Conservation (phyloP, 2,797 vertebrate species). For the Acrocephalus scirpaceus region DNA sequence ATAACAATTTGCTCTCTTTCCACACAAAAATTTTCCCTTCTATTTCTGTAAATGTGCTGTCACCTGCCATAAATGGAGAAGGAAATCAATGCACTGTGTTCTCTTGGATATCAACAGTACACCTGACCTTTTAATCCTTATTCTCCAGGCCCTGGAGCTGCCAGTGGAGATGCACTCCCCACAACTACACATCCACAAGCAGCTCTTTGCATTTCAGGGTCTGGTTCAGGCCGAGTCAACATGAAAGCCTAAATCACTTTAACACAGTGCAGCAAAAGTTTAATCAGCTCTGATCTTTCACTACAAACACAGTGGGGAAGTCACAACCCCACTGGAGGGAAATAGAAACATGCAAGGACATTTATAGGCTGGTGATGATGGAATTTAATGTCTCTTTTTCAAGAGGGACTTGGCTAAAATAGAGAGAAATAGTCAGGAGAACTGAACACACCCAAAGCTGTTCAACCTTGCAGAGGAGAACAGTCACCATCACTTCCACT, state of each 20-base stretch:
- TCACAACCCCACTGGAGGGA: neutral
- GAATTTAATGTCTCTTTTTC: neutral
- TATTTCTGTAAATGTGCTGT: neutral
- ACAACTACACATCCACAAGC: neutral
- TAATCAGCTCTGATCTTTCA: neutral
- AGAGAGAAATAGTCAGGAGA: neutral
- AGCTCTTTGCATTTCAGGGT: neutral
- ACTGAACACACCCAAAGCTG: neutral
- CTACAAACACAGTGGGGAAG: neutral
- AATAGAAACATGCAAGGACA: neutral
- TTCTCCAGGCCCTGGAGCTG: neutral
- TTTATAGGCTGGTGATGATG: neutral
- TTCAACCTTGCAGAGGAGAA: neutral
- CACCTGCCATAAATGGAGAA: accelerated
- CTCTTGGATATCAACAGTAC: neutral
- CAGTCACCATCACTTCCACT: neutral
- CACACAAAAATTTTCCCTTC: neutral
- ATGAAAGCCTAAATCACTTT: neutral
- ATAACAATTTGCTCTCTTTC: neutral
- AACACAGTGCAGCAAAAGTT: neutral
- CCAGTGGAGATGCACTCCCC: neutral
- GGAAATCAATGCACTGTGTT: neutral
- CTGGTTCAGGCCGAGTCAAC: neutral
- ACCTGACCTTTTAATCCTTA: neutral
- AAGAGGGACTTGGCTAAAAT: neutral